A percentile compares a stretch with the other conserved stretches of the same genome.
phyloP scores from a whole-genome alignment of 2,797 vertebrate genomes.

The Acrocephalus scirpaceus region DNA sequence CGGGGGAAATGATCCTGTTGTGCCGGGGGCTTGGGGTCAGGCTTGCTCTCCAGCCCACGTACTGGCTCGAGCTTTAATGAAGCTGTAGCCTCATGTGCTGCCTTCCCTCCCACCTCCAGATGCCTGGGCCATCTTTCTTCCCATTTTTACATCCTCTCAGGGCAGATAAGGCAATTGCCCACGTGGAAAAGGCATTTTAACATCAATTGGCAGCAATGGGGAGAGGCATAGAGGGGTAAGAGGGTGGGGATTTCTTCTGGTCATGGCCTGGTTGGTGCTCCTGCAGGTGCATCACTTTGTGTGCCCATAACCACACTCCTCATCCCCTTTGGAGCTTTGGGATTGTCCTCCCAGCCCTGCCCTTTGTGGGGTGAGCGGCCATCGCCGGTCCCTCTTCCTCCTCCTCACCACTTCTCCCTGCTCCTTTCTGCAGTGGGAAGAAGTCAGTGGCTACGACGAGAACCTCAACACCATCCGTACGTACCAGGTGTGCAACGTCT shows the following conservation, averaged over 20 bases:
- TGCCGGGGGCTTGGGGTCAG: not conserved
- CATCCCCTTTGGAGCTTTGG: not conserved
- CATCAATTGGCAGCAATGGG: not conserved
- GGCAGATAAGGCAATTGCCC: not conserved
- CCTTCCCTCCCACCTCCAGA: not conserved
- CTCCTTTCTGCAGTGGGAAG: conserved; percentile 88
- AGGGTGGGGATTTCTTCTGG: not conserved
- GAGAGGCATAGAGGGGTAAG: not conserved
- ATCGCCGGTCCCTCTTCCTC: not conserved
- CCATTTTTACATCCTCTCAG: not conserved
- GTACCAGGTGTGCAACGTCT: conserved; percentile 98
- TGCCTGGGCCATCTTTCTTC: not conserved
- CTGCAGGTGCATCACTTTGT: rapidly evolving
- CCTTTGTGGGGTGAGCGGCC: rapidly evolving
- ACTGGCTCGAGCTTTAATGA: not conserved
- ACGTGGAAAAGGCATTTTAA: not conserved
- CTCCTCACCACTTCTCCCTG: not conserved
- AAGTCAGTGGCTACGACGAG: conserved; percentile 98
- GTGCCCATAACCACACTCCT: not conserved
- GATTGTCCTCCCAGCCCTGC: not conserved
- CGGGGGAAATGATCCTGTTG: not conserved
- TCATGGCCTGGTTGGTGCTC: not conserved
- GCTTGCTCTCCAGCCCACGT: not conserved
- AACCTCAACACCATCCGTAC: conserved; percentile 99
- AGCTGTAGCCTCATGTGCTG: not conserved